A percentile compares a stretch with the other conserved stretches of the same genome.
phyloP scores from a whole-genome alignment of 2,797 vertebrate genomes.

The Enteromius unitaeniatus region DNA sequence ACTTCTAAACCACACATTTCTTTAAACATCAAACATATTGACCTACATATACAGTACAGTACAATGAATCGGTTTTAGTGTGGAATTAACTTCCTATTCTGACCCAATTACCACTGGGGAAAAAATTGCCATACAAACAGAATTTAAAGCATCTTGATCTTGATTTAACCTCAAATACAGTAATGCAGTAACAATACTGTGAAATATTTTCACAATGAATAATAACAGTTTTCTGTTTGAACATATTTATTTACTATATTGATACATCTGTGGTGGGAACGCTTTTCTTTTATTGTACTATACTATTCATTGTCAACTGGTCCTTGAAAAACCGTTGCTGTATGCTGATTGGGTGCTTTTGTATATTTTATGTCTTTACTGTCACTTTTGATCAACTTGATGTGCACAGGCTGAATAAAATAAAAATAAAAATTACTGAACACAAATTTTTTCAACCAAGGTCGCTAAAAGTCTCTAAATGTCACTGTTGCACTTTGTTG shows the following conservation, averaged over 20 bases:
- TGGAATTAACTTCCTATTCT: background rate
- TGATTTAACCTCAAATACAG: background rate
- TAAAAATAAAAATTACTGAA: background rate
- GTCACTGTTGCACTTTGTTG: background rate
- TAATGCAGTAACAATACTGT: background rate
- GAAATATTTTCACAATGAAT: background rate
- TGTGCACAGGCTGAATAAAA: background rate
- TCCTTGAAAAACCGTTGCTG: background rate
- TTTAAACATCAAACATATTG: background rate
- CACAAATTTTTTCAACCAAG: background rate
- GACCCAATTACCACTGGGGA: background rate
- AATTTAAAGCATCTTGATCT: background rate
- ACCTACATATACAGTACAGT: background rate
- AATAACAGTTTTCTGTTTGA: background rate
- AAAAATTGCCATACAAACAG: background rate
- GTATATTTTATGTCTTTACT: background rate
- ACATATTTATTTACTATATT: background rate
- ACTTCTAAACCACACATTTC: background rate
- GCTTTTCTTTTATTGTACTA: background rate
- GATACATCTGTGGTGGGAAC: background rate
- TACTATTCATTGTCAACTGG: background rate
- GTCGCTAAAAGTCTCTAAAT: background rate
- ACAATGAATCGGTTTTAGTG: background rate
- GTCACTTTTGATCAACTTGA: background rate
- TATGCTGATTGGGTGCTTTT: background rate